phyloP scores from a whole-genome alignment of 2,113 vertebrate genomes.

The Isurus oxyrinchus region DNA sequence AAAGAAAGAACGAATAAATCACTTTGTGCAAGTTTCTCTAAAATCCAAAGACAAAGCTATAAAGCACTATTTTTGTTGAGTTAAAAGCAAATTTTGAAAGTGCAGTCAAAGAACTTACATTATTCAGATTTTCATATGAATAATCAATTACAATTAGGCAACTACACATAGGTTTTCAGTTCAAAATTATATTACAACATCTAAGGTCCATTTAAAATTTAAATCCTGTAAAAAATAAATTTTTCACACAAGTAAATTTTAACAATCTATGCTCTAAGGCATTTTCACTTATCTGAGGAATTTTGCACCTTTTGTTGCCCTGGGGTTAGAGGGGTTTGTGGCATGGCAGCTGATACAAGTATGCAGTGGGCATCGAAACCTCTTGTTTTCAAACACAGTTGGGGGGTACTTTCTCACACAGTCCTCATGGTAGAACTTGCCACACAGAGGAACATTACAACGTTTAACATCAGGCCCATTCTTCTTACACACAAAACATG shows the following conservation, averaged over 20 bases:
- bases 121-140: background rate
- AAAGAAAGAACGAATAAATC: background rate
- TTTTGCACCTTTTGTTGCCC: slow-evolving; percentile 73
- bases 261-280: background rate
- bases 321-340: slow-evolving; percentile 67
- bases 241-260: background rate
- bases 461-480: slow-evolving; percentile 71
- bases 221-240: background rate
- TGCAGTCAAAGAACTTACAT: background rate
- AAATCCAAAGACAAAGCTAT: background rate
- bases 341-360: slow-evolving; percentile 83
- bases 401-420: slow-evolving; percentile 75
- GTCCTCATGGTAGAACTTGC: slow-evolving; percentile 89
- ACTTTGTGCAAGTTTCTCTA: background rate
- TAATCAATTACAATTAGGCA: background rate
- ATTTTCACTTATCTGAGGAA: slow-evolving; percentile 1
- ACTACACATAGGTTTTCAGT: background rate
- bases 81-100: background rate
- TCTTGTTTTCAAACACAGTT: slow-evolving; percentile 81
- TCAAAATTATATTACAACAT: background rate
- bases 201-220: background rate
- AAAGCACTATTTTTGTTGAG: background rate
- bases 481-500: slow-evolving; percentile 86
- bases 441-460: slow-evolving; percentile 81
- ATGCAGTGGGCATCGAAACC: slow-evolving; percentile 91